Base-by-base conservation (phyloP, 1,140 invertebrate species). In the Papilio aristodemus region DNA sequence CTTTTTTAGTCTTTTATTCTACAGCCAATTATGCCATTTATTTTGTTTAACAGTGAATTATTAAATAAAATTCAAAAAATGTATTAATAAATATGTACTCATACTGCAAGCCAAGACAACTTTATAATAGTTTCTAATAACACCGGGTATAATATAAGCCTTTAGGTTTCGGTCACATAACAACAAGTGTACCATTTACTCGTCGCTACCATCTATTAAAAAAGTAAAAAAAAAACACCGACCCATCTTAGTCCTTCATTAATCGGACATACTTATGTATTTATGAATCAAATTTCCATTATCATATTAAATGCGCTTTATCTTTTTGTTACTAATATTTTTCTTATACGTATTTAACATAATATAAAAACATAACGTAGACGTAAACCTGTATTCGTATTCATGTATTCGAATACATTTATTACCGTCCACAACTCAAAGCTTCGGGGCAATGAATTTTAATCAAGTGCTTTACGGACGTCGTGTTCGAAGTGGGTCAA, bases 371-470 rank as follows among this genome's bases (percentile, higher is more conserved):
- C 41, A 46, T 50, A 50, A 50, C 17, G 10, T 8, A 22, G 46
- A 50, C 46, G 46, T 50, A 17, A 46, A 32, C 27, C 5, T 9
- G 22, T 57, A 38, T 60, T 36, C 32, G n/a, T 60, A 60, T 60
- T 60, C 58, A 60, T 66, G 14, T 32, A 66, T 22, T 66, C 63
- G 25, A 32, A 14, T 46, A 38, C 36, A 46, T 46, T 46, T 46
- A 50, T 50, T 50, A 50, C 46, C 46, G 46, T 50, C 46, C 46
- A 50, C 63, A 50, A 46, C 63, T 46, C 63, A 36, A 32, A 66
- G 63, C 39, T 66, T 46, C 41, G 39, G 25, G 63, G 63, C 63
- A 66, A 66, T 66, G 63, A 66, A 66, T 66, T 66, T 66, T 66
- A 46, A 66, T 46, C 43, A 50, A 66, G 39, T 32, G 41, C 62